Evolutionary conservation across 2,113 vertebrate genomes (phyloP), one percentile per base, ranked within the genome.

Genomic region (Lates calcarifer): DNA sequence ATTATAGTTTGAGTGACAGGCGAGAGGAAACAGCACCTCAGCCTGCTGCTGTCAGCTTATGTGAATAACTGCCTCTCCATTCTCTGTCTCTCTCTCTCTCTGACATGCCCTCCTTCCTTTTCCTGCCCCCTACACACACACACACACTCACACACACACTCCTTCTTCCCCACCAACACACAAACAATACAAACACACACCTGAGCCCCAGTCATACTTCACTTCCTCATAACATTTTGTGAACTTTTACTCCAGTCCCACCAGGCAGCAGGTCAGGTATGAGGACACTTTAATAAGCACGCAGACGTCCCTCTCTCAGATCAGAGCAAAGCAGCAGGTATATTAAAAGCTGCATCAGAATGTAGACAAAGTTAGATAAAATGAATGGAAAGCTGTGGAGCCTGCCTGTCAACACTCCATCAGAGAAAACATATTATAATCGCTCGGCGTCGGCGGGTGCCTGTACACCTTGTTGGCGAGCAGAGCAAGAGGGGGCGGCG

Each of bases 1-100:
- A 94, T 94, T 93, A 92, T 81, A 82, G 78, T 79, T 89, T 93
- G 93, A 95, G 70, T 91, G 92, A 83, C 93, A 91, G 85, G 74
- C 64, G 74, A 84, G 90, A 86, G 89, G 81, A 93, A 91, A 88
- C 88, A 84, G 85, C 88, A 87, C 84, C 87, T 93, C 87, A 85
- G 85, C 87, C 82, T 90, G 92, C 92, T 89, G 85, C 91, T 93
- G 92, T 93, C 91, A 91, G 90, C 86, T 91, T 91, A 87, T 82
- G 90, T 89, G 92, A 92, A 91, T 90, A 87, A 92, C 83, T 91
- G 86, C 74, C 85, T 88, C 81, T 79, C 80, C 57, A 26, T 41
- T 57, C 76, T 61, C 63, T 53, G 63, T 31, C 60, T 66, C 51
- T 53, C 75, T 73, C 51, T 39, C 49, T 78, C 62, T 45, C 78